phyloP scores from a whole-genome alignment of 1,140 invertebrate species.

The Samia ricini region DNA sequence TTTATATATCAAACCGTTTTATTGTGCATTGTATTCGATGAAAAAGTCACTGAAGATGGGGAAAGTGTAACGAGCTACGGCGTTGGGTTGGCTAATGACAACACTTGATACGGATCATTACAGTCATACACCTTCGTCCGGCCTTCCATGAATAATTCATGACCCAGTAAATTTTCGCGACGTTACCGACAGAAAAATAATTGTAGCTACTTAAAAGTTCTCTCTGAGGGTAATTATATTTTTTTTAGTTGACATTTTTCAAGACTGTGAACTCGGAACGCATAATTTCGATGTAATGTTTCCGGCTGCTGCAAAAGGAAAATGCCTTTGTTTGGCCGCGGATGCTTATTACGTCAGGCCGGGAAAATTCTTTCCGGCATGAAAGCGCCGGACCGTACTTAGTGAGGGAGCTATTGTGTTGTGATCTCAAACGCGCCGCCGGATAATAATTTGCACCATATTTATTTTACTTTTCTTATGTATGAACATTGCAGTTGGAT shows the following conservation, averaged over 20 bases:
- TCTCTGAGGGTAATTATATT: not conserved
- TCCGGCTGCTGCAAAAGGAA: slow-evolving; percentile 45
- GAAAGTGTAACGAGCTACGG: slow-evolving; percentile 38
- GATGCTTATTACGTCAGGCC: slow-evolving; percentile 61
- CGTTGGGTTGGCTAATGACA: slow-evolving; percentile 36
- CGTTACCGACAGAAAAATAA: too few relatives aligned
- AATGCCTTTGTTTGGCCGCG: slow-evolving; percentile 59
- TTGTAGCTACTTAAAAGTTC: too few relatives aligned
- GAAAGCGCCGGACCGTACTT: slow-evolving; percentile 57
- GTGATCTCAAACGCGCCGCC: slow-evolving; percentile 28
- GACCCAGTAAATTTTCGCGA: not conserved
- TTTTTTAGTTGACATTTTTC: slow-evolving; percentile 16
- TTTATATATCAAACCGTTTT: not conserved
- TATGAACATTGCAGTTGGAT: slow-evolving; percentile 48
- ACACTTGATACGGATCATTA: slow-evolving; percentile 46
- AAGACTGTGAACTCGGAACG: slow-evolving; percentile 34
- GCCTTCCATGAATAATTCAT: not conserved
- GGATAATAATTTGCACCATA: slow-evolving; percentile 46
- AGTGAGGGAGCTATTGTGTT: slow-evolving; percentile 51
- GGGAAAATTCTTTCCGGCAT: slow-evolving; percentile 50
- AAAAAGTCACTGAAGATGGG: slow-evolving; percentile 23
- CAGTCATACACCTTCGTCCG: slow-evolving; percentile 18
- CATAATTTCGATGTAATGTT: slow-evolving; percentile 50
- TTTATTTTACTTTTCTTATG: slow-evolving; percentile 58
- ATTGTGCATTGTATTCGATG: slow-evolving; percentile 22